A percentile compares a stretch with the other conserved stretches of the same genome.
phyloP scores from a whole-genome alignment of 2,113 vertebrate genomes.

The Galemys pyrenaicus region DNA sequence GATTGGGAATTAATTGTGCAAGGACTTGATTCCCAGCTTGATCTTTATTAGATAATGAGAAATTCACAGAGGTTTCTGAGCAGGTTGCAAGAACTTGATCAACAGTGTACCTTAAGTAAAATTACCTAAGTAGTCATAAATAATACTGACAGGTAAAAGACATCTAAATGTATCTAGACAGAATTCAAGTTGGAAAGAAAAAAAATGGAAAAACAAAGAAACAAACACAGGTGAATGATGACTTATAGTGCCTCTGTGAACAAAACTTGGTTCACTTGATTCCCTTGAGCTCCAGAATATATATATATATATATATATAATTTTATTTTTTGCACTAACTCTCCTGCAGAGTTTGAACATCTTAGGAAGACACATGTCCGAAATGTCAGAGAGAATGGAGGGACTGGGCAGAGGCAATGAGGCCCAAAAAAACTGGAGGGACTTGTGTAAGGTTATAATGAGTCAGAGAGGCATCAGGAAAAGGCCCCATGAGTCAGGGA shows the following conservation, averaged over 20 bases:
- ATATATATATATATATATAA: too few species aligned
- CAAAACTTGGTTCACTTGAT: not conserved
- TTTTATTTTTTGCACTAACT: not conserved
- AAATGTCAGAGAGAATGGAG: not conserved
- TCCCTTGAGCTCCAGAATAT: not conserved
- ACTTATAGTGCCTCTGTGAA: not conserved
- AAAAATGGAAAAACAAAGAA: not conserved
- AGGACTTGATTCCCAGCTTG: not conserved
- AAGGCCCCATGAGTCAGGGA: constrained; percentile 35
- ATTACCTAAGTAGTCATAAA: not conserved
- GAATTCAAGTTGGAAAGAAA: not conserved
- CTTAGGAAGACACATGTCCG: not conserved
- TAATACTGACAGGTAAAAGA: not conserved
- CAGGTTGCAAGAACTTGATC: rapidly evolving
- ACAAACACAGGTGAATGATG: not conserved
- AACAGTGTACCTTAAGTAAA: not conserved
- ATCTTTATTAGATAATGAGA: not conserved
- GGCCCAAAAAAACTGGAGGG: constrained; percentile 6
- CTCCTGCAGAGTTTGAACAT: not conserved
- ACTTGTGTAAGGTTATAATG: constrained; percentile 55
- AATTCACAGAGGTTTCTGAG: not conserved
- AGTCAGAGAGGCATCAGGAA: constrained; percentile 59
- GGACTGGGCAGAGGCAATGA: not conserved
- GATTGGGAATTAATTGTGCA: too few species aligned
- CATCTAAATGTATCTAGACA: not conserved